Percentiles rank a stretch among this genome's conserved stretches.
These are phyloP conservation scores for Trachythela sp. DNA, from an alignment of 64 coral and sea anemone species.

Conservation along the genomic window DNA sequence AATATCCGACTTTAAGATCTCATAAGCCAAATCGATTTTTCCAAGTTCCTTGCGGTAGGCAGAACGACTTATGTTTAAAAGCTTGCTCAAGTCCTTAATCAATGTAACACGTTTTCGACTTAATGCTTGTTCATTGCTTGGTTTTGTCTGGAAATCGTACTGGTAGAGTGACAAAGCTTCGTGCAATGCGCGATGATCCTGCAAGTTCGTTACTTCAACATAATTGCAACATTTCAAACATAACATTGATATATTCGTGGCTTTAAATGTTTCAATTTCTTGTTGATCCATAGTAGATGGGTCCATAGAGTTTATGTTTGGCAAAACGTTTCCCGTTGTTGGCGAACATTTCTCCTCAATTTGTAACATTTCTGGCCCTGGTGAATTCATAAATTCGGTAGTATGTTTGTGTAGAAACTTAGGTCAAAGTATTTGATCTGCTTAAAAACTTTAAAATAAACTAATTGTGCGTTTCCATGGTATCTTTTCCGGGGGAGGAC, in stretches of 20 bases:
- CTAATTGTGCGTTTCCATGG: no score
- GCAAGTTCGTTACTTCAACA: slow-evolving; percentile 30
- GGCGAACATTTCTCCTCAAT: no score
- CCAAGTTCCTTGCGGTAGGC: slow-evolving; percentile 70
- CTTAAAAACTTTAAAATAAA: no score
- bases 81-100: slow-evolving; percentile 62
- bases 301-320: not conserved
- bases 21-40: slow-evolving; percentile 76
- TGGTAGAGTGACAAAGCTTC: slow-evolving; percentile 57
- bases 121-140: slow-evolving; percentile 56
- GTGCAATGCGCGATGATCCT: slow-evolving; percentile 77
- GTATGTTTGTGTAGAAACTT: no score
- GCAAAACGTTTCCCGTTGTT: not conserved
- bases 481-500: no score
- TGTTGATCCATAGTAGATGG: not conserved
- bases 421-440: no score
- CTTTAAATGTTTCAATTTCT: not conserved
- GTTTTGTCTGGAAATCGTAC: slow-evolving; percentile 61
- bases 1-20: slow-evolving; percentile 69
- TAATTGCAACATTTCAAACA: not conserved
- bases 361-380: no score
- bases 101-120: slow-evolving; percentile 56
- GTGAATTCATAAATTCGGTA: no score
- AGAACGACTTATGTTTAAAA: slow-evolving; percentile 55
- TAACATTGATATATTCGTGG: not conserved